phyloP scores from a whole-genome alignment of 2,888 invertebrate genomes.

The Elmis aenea region DNA sequence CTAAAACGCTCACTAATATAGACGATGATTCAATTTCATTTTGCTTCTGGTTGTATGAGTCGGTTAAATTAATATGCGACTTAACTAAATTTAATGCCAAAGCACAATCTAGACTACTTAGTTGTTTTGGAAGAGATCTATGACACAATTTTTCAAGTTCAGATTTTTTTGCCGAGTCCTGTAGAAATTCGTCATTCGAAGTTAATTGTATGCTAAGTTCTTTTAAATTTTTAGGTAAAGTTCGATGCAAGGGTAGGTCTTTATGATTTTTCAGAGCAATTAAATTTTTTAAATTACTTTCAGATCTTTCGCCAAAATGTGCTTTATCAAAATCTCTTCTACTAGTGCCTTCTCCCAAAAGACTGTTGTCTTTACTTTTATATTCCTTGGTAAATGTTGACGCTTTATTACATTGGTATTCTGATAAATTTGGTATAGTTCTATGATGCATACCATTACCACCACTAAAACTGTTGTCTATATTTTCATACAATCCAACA shows the following conservation, averaged over 20 bases:
- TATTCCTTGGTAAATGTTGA: slow-evolving; percentile 9
- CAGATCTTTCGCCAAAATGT: slow-evolving; percentile 10
- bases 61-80: slow-evolving; percentile 20
- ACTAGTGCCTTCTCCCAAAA: slow-evolving; percentile 5
- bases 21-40: slow-evolving; percentile 9
- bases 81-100: slow-evolving; percentile 17
- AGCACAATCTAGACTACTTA: slow-evolving; percentile 16
- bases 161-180: slow-evolving; percentile 15
- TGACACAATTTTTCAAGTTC: slow-evolving; percentile 16
- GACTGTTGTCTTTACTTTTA: slow-evolving; percentile 11
- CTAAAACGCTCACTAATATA: slow-evolving; percentile 6
- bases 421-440: slow-evolving; percentile 18
- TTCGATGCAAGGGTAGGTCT: slow-evolving; percentile 31
- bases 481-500: slow-evolving; percentile 13
- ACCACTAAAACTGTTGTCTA: slow-evolving; percentile 9
- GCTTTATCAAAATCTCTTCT: slow-evolving; percentile 8
- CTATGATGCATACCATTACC: slow-evolving; percentile 17
- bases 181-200: slow-evolving; percentile 21
- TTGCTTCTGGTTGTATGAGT: slow-evolving; percentile 10
- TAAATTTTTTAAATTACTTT: slow-evolving; percentile 12
- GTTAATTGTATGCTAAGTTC: slow-evolving; percentile 29
- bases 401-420: slow-evolving; percentile 12
- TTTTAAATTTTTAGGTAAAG: slow-evolving; percentile 36
- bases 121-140: slow-evolving; percentile 19
- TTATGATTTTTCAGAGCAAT: slow-evolving; percentile 12